Evolutionary conservation across 2,113 vertebrate species (phyloP), one percentile per base, ranked within the genome.

Genomic region (Sylvietta virens): DNA sequence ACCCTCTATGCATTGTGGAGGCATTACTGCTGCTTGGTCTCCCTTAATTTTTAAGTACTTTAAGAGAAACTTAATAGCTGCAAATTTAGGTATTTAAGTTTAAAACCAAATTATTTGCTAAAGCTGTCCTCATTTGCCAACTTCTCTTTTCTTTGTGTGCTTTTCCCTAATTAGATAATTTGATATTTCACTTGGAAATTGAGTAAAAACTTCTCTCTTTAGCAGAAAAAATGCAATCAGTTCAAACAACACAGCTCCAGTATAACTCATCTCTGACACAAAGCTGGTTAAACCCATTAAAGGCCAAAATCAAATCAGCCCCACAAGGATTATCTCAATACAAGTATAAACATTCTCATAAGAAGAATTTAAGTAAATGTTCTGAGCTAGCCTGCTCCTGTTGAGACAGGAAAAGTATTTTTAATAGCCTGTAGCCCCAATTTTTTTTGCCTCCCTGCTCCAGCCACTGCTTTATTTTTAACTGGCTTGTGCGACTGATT

Each of bases 1-100:
- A 95, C 72, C 64, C 70, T 73, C 66, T 94, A 42, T 88, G 82
- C 69, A 62, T 86, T 62, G 62, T 93, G 69, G 74, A 90, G 86
- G 26, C 87, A 47, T 70, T 93, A 86, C 51, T 85, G 60, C 87
- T 91, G 47, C 74, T 90, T 88, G 30, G 35, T 91, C 54, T 90
- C 30, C 57, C 44, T 39, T 69, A n/a, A 54, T 65, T 54, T 88
- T 18, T 81, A 83, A 78, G 65, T 69, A 62, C n/a, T 89, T n/a
- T 27, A 51, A 85, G n/a, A 62, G 76, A 76, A 86, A 77, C 40
- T 62, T 31, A 77, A 51, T 37, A 74, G 53, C 11, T 51, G 39
- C 13, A 50, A 77, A 67, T 94, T 50, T 48, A 60, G 54, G 72
- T 86, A 70, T 62, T 54, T 61, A 61, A 37, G 35, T 80, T 87